Evolutionary conservation across 2,797 vertebrate genomes (phyloP).

Genomic region (Argyrosomus regius): DNA sequence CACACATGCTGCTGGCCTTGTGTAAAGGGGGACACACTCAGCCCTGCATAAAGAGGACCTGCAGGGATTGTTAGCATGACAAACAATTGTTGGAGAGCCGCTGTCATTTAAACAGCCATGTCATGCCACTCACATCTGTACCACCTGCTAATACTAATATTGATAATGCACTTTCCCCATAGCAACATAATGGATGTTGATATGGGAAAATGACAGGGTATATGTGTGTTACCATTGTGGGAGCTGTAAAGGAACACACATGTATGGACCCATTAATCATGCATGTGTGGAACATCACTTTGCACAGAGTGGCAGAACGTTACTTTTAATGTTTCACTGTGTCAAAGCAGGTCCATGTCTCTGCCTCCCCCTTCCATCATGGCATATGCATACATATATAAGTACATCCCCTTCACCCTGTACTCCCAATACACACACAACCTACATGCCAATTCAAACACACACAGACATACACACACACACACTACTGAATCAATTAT

Average conservation of each 20-base stretch:
- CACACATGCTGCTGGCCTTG: no score
- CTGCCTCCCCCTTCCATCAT: neutral
- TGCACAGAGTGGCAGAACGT: slow-evolving; percentile 42
- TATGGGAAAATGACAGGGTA: neutral
- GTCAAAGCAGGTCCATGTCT: slow-evolving; percentile 38
- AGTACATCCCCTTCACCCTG: neutral
- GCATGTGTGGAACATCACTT: slow-evolving; percentile 11
- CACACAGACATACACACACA: slow-evolving; percentile 8
- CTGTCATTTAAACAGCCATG: slow-evolving; percentile 29
- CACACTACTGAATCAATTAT: neutral
- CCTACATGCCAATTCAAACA: slow-evolving; percentile 5
- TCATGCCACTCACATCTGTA: neutral
- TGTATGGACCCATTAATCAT: neutral
- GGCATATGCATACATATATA: neutral
- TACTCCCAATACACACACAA: slow-evolving; percentile 2
- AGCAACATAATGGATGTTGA: neutral
- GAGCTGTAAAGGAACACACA: neutral
- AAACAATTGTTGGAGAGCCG: slow-evolving; percentile 41
- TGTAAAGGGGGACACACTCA: neutral
- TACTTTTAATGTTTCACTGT: slow-evolving; percentile 51
- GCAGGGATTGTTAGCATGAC: slow-evolving; percentile 28
- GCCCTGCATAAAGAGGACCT: neutral
- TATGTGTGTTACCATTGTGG: neutral
- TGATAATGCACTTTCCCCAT: neutral
- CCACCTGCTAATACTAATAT: neutral